A percentile compares a stretch with the other conserved stretches of the same genome.
Conservation (phyloP, 1,140 invertebrate genomes). For the Stenopsyche tienmushanensis region DNA sequence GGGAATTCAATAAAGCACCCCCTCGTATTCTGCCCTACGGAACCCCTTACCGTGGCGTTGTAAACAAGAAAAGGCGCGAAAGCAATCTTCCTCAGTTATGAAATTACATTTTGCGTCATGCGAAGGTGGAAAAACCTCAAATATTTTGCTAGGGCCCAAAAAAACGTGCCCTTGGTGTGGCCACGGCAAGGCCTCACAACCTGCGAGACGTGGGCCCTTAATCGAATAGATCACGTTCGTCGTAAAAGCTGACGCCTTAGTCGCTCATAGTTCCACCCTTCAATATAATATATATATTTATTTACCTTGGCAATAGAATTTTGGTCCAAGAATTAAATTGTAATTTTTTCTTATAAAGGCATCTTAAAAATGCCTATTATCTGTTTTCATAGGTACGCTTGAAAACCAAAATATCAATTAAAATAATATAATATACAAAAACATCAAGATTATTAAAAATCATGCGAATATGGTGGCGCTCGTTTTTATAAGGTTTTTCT, state of each 20-base stretch:
- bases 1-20: conserved; percentile 23
- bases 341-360: too few species aligned
- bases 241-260: conserved; percentile 11
- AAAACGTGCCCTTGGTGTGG: not conserved
- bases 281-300: too few species aligned
- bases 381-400: too few species aligned
- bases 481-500: too few species aligned
- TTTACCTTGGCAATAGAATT: too few species aligned
- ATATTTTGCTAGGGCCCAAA: conserved; percentile 17
- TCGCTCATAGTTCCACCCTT: not conserved
- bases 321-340: too few species aligned
- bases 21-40: not conserved
- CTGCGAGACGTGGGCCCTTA: conserved; percentile 12
- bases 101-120: conserved; percentile 22
- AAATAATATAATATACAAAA: too few species aligned
- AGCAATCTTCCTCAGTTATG: conserved; percentile 28
- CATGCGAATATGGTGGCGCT: too few species aligned
- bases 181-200: not conserved
- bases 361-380: too few species aligned
- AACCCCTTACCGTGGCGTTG: not conserved
- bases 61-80: conserved; percentile 20
- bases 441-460: too few species aligned
- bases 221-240: conserved; percentile 19
- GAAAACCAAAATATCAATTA: too few species aligned
- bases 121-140: conserved; percentile 17